phyloP scores from a whole-genome alignment of 1,140 invertebrate species.

The Zaprionus gabonicus region DNA sequence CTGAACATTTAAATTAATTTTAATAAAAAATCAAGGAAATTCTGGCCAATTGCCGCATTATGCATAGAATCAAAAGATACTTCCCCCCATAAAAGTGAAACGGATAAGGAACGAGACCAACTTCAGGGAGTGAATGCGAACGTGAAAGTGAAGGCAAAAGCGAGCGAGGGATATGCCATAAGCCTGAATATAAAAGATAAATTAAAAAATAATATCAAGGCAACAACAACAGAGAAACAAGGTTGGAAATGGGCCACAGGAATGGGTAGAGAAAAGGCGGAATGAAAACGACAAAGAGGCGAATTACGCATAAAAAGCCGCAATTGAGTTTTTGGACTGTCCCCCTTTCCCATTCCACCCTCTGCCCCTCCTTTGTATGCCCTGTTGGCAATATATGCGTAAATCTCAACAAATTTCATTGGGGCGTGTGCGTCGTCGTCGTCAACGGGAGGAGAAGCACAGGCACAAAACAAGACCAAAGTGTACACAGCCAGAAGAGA shows the following conservation, averaged over 20 bases:
- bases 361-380: background rate
- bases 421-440: conserved; percentile 37
- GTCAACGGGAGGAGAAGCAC: conserved; percentile 13
- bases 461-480: conserved; percentile 23
- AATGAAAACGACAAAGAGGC: conserved; percentile 50
- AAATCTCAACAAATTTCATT: conserved; percentile 78
- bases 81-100: conserved; percentile 67
- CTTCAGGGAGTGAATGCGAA: background rate
- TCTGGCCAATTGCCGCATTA: conserved; percentile 38
- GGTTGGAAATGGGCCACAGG: background rate
- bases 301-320: conserved; percentile 82
- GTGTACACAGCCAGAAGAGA: conserved; percentile 17
- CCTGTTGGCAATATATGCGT: conserved; percentile 65
- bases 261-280: background rate
- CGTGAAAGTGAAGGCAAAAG: background rate
- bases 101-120: conserved; percentile 14
- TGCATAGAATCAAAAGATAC: conserved; percentile 60
- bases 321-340: conserved; percentile 76
- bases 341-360: background rate
- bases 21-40: conserved; percentile 73
- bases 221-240: conserved; percentile 35
- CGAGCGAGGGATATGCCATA: conserved; percentile 44
- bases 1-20: conserved; percentile 77
- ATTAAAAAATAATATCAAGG: conserved; percentile 79
- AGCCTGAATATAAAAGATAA: conserved; percentile 77